phyloP scores from a whole-genome alignment of 2,888 invertebrate genomes.

The Sphaerophoria taeniata region DNA sequence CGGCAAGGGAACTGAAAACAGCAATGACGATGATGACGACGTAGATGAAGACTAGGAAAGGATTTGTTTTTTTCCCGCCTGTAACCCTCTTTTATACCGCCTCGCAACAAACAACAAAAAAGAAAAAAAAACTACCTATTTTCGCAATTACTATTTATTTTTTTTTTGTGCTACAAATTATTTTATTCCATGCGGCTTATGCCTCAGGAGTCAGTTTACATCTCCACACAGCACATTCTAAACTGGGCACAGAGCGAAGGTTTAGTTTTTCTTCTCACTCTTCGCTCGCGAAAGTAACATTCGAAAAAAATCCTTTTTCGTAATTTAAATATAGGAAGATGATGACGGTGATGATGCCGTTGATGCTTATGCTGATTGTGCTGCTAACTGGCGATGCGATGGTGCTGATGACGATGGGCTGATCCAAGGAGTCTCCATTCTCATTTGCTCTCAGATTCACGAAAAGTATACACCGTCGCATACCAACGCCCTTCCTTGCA shows the following conservation, averaged over 20 bases:
- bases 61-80: conserved; percentile 31
- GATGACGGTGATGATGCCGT: conserved; percentile 40
- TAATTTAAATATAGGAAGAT: conserved; percentile 44
- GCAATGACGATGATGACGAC: conserved; percentile 5
- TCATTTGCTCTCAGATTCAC: too few species aligned
- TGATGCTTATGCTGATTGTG: conserved; percentile 29
- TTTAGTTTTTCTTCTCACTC: conserved; percentile 4
- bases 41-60: too few species aligned
- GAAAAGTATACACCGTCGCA: too few species aligned
- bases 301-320: conserved; percentile 46
- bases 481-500: too few species aligned
- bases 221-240: conserved; percentile 30
- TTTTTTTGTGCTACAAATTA: conserved; percentile 48
- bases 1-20: too few species aligned
- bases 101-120: too few species aligned
- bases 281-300: conserved; percentile 31
- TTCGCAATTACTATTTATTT: not conserved
- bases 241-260: conserved; percentile 40
- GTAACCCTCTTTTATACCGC: conserved; percentile 22
- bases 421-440: too few species aligned
- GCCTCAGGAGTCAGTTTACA: conserved; percentile 9
- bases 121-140: not conserved
- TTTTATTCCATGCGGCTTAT: conserved; percentile 36
- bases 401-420: conserved; percentile 29
- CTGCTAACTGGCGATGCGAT: too few species aligned